Evolutionary conservation across 2,113 vertebrate genomes (phyloP).

Genomic region (Pluvialis apricaria): DNA sequence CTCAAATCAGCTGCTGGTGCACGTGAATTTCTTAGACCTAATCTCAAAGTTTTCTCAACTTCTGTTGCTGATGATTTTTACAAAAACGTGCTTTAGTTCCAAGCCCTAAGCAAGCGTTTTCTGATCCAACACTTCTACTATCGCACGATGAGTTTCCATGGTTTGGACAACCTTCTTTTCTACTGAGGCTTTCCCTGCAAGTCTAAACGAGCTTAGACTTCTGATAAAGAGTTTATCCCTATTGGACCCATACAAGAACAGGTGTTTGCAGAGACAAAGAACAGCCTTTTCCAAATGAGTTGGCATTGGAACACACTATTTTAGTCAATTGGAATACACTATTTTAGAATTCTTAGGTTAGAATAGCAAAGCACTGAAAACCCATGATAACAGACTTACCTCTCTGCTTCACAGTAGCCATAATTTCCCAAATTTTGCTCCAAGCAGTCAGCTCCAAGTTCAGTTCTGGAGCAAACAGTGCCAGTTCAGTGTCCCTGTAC

Average conservation of each 20-base stretch:
- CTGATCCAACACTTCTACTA: background rate
- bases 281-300: background rate
- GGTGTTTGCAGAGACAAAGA: slow-evolving; percentile 11
- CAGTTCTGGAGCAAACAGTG: background rate
- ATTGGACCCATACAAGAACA: background rate
- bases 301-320: background rate
- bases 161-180: background rate
- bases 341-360: background rate
- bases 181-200: background rate
- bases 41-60: background rate
- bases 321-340: background rate
- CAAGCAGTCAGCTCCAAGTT: background rate
- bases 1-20: background rate
- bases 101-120: background rate
- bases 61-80: background rate
- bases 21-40: background rate
- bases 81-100: background rate
- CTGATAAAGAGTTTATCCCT: background rate
- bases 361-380: background rate
- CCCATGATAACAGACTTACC: background rate
- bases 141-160: background rate
- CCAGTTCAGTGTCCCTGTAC: background rate
- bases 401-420: background rate
- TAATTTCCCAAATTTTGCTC: background rate
- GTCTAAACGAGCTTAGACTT: background rate